A percentile compares a stretch with the other conserved stretches of the same genome.
These are phyloP conservation scores for Chlorops oryzae DNA, from an alignment of 1,140 invertebrate species.

Conservation along the genomic window DNA sequence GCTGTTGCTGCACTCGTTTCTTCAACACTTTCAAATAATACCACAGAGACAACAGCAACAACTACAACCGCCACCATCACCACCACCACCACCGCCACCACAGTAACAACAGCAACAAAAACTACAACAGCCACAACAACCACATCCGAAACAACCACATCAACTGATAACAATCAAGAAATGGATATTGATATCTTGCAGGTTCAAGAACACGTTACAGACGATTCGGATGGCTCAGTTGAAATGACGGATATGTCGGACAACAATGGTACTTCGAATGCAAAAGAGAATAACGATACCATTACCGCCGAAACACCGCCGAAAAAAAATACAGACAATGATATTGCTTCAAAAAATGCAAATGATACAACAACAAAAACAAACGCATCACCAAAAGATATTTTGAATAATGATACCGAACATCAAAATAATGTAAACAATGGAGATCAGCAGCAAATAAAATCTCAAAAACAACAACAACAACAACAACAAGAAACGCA, in stretches of 20 bases:
- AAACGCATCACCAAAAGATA: slow-evolving; percentile 10
- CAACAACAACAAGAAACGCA: slow-evolving; percentile 13
- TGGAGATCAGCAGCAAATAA: slow-evolving; percentile 19
- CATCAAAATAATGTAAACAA: slow-evolving; percentile 34
- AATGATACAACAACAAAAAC: slow-evolving; percentile 21
- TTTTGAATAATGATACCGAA: slow-evolving; percentile 29
- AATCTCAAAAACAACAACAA: slow-evolving; percentile 16
- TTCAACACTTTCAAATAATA: too few species aligned
- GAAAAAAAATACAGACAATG: background rate
- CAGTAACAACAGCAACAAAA: slow-evolving; percentile 18
- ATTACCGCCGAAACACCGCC: background rate
- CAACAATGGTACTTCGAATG: slow-evolving; percentile 7
- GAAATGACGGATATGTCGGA: slow-evolving; percentile 25
- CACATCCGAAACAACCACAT: slow-evolving; percentile 18
- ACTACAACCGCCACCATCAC: slow-evolving; percentile 12
- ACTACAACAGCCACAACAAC: slow-evolving; percentile 28
- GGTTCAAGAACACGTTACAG: slow-evolving; percentile 48
- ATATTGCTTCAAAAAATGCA: slow-evolving; percentile 18
- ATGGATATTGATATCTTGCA: slow-evolving; percentile 54
- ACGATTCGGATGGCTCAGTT: slow-evolving; percentile 41
- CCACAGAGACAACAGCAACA: slow-evolving; percentile 33
- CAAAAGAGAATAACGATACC: background rate
- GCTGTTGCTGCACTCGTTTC: slow-evolving; percentile 38
- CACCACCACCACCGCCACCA: slow-evolving; percentile 30
- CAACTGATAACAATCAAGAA: slow-evolving; percentile 44